Base-by-base conservation (phyloP, 2,797 vertebrate genomes). In the Calcarius lapponicus region DNA sequence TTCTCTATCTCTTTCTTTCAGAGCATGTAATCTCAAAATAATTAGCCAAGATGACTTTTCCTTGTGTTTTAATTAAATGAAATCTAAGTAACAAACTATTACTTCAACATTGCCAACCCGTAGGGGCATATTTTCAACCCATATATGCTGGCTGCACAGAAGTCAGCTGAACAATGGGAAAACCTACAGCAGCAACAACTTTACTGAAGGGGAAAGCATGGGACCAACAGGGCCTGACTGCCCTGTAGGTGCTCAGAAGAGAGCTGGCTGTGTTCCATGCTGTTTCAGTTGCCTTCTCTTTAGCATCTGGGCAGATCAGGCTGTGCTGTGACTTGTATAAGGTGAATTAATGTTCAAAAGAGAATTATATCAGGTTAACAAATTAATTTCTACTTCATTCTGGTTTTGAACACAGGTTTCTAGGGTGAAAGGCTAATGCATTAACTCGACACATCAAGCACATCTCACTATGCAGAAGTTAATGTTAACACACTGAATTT, bases 401-500 rank as follows among this genome's bases (percentile, higher is more conserved):
- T 65, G 42, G 26, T 58, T 93, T 62, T 90, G 61, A 86, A 65
- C 1, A 5, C 36, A 75, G 50, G 87, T 86, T 94, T 88, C 56
- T 53, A 48, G 80, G 54, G 51, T 92, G 73, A 93, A 91, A 94
- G 93, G 91, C 66, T 95, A 91, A 94, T 82, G 70, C 56, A 90
- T 79, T 86, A 84, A 83, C 43, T 92, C 47, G 61, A 26, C 7
- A 13, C 11, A 21, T 81, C 65, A 88, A 91, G 62, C 24, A 62
- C n/a, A 94, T 80, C 60, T 94, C 71, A 90, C 92, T 88, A 93
- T 84, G 60, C 76, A 88, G 29, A 70, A 81, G 32, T 53, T 93
- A 86, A 74, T 43, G 32, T n/a, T 73, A 80, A 91, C 72, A 80
- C 12, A 79, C 60, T 90, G 48, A 1, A 73, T 80, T 92, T 75